Percentiles rank a stretch among this genome's conserved stretches.
Conservation (phyloP, 2,113 vertebrate species). For the Rhinopomastus cyanomelas region DNA sequence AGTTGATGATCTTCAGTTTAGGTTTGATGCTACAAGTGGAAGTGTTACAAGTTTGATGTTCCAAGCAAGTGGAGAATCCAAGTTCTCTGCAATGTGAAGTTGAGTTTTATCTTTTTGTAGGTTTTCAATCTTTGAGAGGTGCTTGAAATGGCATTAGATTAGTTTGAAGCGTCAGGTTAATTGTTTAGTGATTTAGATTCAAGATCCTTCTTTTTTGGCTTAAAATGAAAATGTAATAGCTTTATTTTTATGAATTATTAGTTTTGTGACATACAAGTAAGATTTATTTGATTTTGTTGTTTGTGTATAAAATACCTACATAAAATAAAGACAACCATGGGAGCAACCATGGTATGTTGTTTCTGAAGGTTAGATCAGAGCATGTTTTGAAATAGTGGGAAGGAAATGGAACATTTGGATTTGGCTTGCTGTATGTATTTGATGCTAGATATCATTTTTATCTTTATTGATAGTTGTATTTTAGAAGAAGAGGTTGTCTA, state of each 20-base stretch:
- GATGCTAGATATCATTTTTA: conserved; percentile 31
- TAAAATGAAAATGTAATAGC: neutral
- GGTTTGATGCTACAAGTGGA: neutral
- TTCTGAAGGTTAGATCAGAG: neutral
- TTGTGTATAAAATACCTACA: too few relatives aligned
- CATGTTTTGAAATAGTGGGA: neutral
- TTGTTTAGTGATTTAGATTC: neutral
- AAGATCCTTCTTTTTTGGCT: neutral
- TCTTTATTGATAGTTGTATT: conserved; percentile 32
- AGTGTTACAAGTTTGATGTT: neutral
- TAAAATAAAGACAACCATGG: neutral
- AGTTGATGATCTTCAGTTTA: neutral
- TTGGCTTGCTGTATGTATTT: conserved; percentile 6
- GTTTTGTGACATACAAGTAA: neutral
- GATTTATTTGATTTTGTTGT: neutral
- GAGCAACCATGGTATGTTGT: neutral
- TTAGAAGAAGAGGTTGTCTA: conserved; percentile 21
- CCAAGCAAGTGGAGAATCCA: neutral
- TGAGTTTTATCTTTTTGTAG: neutral
- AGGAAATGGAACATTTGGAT: neutral
- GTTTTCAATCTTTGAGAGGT: neutral
- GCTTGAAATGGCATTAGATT: neutral
- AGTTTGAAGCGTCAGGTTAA: neutral
- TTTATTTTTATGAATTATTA: neutral
- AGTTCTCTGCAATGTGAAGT: neutral